A percentile compares a stretch with the other conserved stretches of the same genome.
Conservation (phyloP, 2,797 vertebrate genomes). For the Esox masquinongy region DNA sequence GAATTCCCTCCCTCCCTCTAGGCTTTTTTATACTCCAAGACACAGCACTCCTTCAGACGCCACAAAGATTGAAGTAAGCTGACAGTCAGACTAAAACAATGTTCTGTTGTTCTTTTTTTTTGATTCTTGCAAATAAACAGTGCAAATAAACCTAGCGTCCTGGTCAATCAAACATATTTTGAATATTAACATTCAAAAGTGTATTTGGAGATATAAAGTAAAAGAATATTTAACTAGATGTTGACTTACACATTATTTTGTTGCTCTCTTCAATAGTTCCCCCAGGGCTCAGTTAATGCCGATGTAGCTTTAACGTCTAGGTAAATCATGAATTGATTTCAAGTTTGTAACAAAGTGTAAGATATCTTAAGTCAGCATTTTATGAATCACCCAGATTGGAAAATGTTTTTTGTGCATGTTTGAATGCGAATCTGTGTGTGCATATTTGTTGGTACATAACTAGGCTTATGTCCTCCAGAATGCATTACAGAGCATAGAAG, state of each 20-base stretch:
- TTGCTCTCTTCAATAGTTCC: not conserved
- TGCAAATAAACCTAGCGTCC: too few species aligned
- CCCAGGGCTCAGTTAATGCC: not conserved
- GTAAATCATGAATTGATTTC: not conserved
- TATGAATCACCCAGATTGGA: not conserved
- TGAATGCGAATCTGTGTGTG: not conserved
- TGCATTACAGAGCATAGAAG: conserved; percentile 12
- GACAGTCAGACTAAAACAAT: too few species aligned
- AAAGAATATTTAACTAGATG: too few species aligned
- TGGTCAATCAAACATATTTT: too few species aligned
- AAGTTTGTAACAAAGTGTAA: not conserved
- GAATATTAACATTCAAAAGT: too few species aligned
- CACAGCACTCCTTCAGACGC: not conserved
- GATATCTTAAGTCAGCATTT: not conserved
- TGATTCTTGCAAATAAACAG: too few species aligned
- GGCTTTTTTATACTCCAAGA: not conserved
- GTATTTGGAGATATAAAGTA: too few species aligned
- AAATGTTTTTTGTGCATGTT: not conserved
- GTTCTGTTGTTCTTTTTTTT: too few species aligned
- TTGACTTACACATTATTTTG: too few species aligned
- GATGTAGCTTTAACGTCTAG: not conserved
- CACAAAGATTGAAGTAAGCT: too few species aligned
- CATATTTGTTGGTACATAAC: conserved; percentile 6
- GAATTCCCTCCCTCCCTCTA: not conserved
- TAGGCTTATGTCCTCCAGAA: conserved; percentile 33